Base-by-base conservation (phyloP, 2,888 invertebrate genomes). In the Agrilus cyanescens region DNA sequence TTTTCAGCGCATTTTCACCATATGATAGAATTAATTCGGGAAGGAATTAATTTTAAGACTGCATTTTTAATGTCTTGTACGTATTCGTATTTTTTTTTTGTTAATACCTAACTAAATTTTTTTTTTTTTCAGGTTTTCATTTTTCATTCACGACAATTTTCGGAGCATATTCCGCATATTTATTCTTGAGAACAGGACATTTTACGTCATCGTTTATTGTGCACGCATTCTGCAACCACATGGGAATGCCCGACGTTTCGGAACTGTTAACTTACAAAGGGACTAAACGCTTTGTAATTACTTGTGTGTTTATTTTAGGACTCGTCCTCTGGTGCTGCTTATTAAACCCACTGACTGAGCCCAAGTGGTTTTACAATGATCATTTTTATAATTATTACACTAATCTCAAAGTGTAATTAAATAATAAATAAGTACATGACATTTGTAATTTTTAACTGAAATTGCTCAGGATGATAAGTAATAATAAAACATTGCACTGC, bases 201-300 rank as follows among this genome's bases (percentile, higher is more conserved):
- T 79, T 95, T 54, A 71, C 82, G 13, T 88, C 94, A 1, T 87
- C 91, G 3, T 78, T 94, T 53, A 66, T 90, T 12, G 91, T 85
- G 2, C 96, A 96, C 65, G 84, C 89, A 29, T 93, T 94, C 65
- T 96, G 96, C 67, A 96, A 96, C 66, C 87, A 90, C 66, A 93
- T 96, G 90, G 95, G 95, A 6, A 85, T 95, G 59, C 95, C 95
- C 0, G 87, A 93, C 63, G 73, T 95, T 50, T 71, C 74, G 3
- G 90, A 85, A 59, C 68, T 86, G 4, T 60, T 75, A 45, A 73
- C 73, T 15, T 78, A 76, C 54, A 66, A 71, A 50, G 68, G 56
- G 20, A 50, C 48, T 4, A 75, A 82, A 53, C 75, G 83, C 51
- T 62, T 73, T 12, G 61, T 82, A 16, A 73, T 88, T 2, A 69